A percentile compares a stretch with the other conserved stretches of the same genome.
phyloP scores from a whole-genome alignment of 2,888 invertebrate species.

The Troides helena region DNA sequence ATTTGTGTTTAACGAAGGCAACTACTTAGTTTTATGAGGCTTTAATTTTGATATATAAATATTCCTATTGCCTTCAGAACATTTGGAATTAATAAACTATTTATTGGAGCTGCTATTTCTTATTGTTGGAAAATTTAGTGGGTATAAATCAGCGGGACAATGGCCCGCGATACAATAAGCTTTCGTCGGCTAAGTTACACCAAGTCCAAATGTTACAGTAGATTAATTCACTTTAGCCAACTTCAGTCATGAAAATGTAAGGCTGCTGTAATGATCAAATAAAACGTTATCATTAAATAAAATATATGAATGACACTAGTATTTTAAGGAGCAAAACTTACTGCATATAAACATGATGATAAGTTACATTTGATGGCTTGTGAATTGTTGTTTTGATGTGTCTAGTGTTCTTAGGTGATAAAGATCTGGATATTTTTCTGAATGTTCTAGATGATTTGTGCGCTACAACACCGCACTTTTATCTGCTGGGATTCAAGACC shows the following conservation, averaged over 20 bases:
- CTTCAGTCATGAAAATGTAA: background rate
- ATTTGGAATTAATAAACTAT: constrained; percentile 10
- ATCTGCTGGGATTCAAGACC: too few species aligned
- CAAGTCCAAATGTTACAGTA: constrained; percentile 30
- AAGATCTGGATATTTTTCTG: too few species aligned
- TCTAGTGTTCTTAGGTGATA: too few species aligned
- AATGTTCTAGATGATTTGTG: too few species aligned
- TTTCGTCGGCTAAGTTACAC: constrained; percentile 24
- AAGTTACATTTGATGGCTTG: too few species aligned
- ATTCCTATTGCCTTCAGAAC: background rate
- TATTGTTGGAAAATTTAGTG: constrained; percentile 54
- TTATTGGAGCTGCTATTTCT: constrained; percentile 38
- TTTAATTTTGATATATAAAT: too few species aligned
- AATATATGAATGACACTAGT: too few species aligned
- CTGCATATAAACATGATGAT: too few species aligned
- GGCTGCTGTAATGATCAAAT: background rate
- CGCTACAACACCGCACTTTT: too few species aligned
- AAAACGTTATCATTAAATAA: background rate
- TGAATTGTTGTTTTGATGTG: too few species aligned
- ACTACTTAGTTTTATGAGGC: background rate
- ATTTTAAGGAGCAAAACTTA: too few species aligned
- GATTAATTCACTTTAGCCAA: constrained; percentile 22
- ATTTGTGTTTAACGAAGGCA: constrained; percentile 3
- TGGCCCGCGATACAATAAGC: constrained; percentile 34
- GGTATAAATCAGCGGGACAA: constrained; percentile 56